phyloP scores from a whole-genome alignment of 1,140 invertebrate species.

The Halotydeus destructor region DNA sequence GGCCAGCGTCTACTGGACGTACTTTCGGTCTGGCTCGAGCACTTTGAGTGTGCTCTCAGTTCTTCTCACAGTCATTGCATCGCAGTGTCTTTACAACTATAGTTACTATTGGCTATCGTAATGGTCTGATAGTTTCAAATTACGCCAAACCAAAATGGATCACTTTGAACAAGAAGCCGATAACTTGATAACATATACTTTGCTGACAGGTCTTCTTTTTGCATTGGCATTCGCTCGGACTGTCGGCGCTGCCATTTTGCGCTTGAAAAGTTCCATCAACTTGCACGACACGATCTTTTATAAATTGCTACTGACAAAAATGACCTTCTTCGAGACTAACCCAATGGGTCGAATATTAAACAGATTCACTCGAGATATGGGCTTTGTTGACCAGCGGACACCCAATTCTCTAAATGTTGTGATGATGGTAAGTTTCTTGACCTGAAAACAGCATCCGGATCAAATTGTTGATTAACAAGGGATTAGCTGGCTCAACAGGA shows the following conservation, averaged over 20 bases:
- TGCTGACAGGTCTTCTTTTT: constrained; percentile 23
- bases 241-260: constrained; percentile 48
- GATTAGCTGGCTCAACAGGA: no score
- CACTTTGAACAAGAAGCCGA: no score
- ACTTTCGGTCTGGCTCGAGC: constrained; percentile 16
- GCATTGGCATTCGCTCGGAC: constrained; percentile 31
- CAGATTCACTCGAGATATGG: constrained; percentile 11
- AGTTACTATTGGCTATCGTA: constrained; percentile 18
- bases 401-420: constrained; percentile 43
- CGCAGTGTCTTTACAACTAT: constrained; percentile 19
- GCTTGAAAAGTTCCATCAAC: constrained; percentile 50
- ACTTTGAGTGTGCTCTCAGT: constrained; percentile 9
- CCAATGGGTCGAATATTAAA: constrained; percentile 26
- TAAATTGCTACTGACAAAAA: constrained; percentile 52
- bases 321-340: constrained; percentile 74
- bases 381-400: constrained; percentile 14
- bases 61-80: constrained; percentile 13
- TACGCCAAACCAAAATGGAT: not conserved
- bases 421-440: constrained; percentile 7
- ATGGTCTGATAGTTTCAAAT: constrained; percentile 13
- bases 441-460: no score
- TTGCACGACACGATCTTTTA: constrained; percentile 66
- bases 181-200: constrained; percentile 21
- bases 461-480: no score
- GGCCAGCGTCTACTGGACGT: constrained; percentile 15